These are phyloP conservation scores for Pimpla rufipes DNA, from an alignment of 2,888 invertebrate genomes.

Conservation along the genomic window DNA sequence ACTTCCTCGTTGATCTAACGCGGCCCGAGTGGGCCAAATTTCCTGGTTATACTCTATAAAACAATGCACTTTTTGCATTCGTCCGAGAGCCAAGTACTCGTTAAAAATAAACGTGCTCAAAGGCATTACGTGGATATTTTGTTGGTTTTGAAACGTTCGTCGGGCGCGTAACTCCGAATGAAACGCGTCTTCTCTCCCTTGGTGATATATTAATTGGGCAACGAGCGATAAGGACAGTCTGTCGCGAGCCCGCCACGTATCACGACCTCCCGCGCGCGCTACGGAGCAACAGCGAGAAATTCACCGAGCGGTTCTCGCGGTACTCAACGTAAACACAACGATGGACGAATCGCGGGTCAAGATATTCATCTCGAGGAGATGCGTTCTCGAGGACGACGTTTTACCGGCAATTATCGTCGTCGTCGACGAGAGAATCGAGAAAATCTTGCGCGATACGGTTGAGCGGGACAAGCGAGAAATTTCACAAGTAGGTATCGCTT, in stretches of 20 bases:
- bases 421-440: slow-evolving; percentile 87
- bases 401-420: slow-evolving; percentile 86
- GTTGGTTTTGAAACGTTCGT: neutral
- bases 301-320: neutral
- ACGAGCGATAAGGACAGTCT: neutral
- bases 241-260: neutral
- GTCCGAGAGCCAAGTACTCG: too few species aligned
- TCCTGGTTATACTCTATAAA: slow-evolving; percentile 89
- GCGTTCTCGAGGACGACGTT: slow-evolving; percentile 73
- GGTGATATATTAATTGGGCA: neutral
- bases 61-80: neutral
- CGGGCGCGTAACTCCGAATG: too few species aligned
- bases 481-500: slow-evolving; percentile 62
- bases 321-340: neutral
- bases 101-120: neutral
- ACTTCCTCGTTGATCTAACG: slow-evolving; percentile 90
- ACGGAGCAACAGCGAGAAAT: neutral
- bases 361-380: slow-evolving; percentile 71
- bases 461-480: slow-evolving; percentile 57
- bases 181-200: neutral
- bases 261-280: neutral
- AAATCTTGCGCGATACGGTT: slow-evolving; percentile 86
- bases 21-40: slow-evolving; percentile 90
- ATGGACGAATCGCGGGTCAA: slow-evolving; percentile 41
- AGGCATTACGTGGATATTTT: neutral